Evolutionary conservation across 2,113 vertebrate genomes (phyloP).

Genomic region (Tetrao urogallus): DNA sequence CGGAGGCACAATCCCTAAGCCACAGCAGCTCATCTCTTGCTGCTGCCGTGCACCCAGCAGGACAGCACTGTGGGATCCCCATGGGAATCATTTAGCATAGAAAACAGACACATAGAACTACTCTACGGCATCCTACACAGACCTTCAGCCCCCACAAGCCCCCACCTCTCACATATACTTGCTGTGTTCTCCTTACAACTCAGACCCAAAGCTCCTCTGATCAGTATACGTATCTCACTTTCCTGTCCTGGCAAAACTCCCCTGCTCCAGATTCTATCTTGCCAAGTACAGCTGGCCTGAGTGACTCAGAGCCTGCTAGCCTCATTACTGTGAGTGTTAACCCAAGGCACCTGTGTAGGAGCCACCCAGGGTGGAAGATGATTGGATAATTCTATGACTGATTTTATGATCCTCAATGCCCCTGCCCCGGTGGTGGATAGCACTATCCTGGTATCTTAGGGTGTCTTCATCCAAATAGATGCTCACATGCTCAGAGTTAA

Average conservation of each 20-base stretch:
- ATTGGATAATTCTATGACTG: no score
- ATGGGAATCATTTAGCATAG: background rate
- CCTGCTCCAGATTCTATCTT: background rate
- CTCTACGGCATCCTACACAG: background rate
- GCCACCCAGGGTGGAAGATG: background rate
- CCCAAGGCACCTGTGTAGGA: conserved; percentile 24
- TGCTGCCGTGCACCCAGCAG: background rate
- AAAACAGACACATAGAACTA: background rate
- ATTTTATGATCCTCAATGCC: background rate
- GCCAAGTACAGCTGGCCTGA: background rate
- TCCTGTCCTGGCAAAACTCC: background rate
- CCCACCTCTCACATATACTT: background rate
- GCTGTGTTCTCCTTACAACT: background rate
- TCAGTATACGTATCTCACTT: background rate
- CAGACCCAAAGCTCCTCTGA: background rate
- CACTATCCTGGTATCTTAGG: background rate
- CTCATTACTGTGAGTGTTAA: background rate
- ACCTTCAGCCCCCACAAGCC: background rate
- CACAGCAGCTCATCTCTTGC: background rate
- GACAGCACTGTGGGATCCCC: background rate
- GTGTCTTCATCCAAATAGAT: conserved; percentile 24
- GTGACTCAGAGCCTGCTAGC: background rate
- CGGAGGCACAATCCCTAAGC: no score
- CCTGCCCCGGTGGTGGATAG: conserved; percentile 41
- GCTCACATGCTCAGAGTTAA: conserved; percentile 27